These are phyloP conservation scores for Thymallus thymallus DNA, from an alignment of 2,113 vertebrate genomes.

Conservation along the genomic window DNA sequence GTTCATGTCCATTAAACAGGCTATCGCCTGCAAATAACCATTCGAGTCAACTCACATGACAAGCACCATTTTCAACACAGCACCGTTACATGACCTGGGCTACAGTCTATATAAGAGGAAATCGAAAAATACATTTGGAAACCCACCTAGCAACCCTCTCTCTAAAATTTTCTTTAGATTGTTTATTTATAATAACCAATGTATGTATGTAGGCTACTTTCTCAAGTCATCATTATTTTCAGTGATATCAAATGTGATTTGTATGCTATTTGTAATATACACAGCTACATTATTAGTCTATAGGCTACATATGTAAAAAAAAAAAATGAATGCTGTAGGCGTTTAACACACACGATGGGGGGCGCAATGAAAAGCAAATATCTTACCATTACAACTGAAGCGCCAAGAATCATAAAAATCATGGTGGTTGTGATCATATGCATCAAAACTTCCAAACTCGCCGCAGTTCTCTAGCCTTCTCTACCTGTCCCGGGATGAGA, in stretches of 20 bases:
- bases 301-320: neutral
- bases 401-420: conserved; percentile 99
- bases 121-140: conserved; percentile 27
- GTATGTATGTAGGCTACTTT: conserved; percentile 56
- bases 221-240: conserved; percentile 41
- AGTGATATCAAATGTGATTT: conserved; percentile 20
- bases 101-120: conserved; percentile 7
- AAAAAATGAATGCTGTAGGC: neutral
- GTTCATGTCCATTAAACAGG: conserved; percentile 99
- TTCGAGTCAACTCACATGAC: conserved; percentile 85
- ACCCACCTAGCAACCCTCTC: conserved; percentile 48
- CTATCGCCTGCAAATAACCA: conserved; percentile 98
- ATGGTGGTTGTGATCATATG: conserved; percentile 98
- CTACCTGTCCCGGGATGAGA: conserved; percentile 46
- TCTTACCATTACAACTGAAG: conserved; percentile 98
- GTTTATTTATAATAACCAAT: conserved; percentile 68
- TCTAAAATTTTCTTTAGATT: conserved; percentile 50
- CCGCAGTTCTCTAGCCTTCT: conserved; percentile 76
- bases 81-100: conserved; percentile 55
- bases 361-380: conserved; percentile 55
- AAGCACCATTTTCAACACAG: conserved; percentile 71
- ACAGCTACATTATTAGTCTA: neutral
- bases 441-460: conserved; percentile 84
- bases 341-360: conserved; percentile 34
- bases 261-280: neutral